Evolutionary conservation across 1,140 invertebrate species (phyloP), one percentile per base, ranked within the genome.

Genomic region (Trichoplusia ni): DNA sequence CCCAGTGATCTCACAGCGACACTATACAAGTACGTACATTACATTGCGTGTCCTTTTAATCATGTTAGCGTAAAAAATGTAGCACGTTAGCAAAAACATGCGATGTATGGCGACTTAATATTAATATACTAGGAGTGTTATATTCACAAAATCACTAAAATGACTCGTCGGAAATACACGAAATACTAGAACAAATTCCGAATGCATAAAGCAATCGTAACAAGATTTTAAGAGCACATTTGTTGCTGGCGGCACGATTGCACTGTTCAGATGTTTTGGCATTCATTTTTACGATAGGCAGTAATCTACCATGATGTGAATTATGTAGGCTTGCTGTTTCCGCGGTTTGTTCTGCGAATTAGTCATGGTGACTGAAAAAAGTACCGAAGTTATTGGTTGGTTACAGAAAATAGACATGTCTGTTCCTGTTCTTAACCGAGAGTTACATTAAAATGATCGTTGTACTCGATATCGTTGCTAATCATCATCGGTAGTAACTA

Each of bases 181-280:
- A 49, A 29, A 31, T 49, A 49, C 46, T 49, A 49, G 46, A 49
- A 25, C 25, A 29, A 49, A 31, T 49, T 31, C 46, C 25, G 8
- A 49, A 49, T 49, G 46, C 25, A 49, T 31, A 49, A 29, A 49
- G 14, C 46, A 18, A 49, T 29, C 14, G 46, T 49, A 49, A 31
- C 46, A 18, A 18, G 25, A 13, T 29, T 49, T 49, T 49, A 31
- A 31, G 25, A 31, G 46, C 25, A 31, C 46, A 49, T 49, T 49
- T 14, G 46, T 18, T 49, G 46, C 16, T 25, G 23, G 27, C 13
- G 25, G 46, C 14, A 31, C 25, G 25, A 31, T 14, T 49, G 46
- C 46, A 49, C 13, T 29, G 27, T 31, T 42, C 18, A 49, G 46
- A 49, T 18, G 18, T 49, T 49, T 49, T 31, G 46, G 46, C 25